Evolutionary conservation across 2,113 vertebrate species (phyloP).

Genomic region (Microcebus tavaratra): DNA sequence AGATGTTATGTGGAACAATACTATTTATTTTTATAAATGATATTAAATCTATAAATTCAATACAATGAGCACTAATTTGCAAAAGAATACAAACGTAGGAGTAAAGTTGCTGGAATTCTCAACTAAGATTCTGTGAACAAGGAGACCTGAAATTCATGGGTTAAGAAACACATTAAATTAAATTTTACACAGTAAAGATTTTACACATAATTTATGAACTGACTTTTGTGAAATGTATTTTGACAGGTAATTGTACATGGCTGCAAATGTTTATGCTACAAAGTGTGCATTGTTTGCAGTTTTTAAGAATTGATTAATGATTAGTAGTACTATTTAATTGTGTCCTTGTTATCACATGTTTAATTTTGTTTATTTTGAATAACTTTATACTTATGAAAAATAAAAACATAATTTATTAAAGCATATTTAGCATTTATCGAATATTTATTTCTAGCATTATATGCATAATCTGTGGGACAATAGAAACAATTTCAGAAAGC

Average conservation of each 20-base stretch:
- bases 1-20: too few relatives aligned
- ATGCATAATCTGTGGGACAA: not conserved
- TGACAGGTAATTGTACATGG: not conserved
- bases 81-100: not conserved
- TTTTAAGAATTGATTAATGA: not conserved
- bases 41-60: not conserved
- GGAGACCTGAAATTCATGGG: too few relatives aligned
- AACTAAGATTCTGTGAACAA: not conserved
- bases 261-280: not conserved
- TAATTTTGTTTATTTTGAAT: not conserved
- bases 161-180: not conserved
- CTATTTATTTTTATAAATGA: not conserved
- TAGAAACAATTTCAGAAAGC: not conserved
- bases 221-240: not conserved
- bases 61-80: not conserved
- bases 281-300: not conserved
- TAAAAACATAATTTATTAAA: not conserved
- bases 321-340: not conserved
- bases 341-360: not conserved
- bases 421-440: not conserved
- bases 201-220: not conserved
- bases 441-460: not conserved
- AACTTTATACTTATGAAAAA: not conserved
- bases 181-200: not conserved
- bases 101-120: not conserved